Evolutionary conservation across 1,140 invertebrate genomes (phyloP), one percentile per base, ranked within the genome.

Genomic region (Calosoma granatense): DNA sequence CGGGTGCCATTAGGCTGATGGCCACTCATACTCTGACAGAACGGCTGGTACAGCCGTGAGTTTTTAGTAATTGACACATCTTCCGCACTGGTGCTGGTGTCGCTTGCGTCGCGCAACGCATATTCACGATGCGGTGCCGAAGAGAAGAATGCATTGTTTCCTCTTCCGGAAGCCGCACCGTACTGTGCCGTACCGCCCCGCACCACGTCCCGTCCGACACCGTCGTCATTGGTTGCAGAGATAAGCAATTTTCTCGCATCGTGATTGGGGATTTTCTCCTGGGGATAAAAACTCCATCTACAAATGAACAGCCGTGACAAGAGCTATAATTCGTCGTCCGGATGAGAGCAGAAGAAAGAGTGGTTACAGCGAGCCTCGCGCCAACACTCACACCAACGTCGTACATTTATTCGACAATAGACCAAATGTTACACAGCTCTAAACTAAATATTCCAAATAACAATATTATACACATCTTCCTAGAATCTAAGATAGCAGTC

Each of bases 251-350:
- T 81, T 81, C 80, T 80, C 77, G 78, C 76, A 77, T 81, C 79
- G 78, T 82, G 80, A 82, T 82, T 82, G 80, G 79, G 79, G 78
- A 76, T 76, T 74, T 75, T 76, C 80, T 76, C 80, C 66, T 65
- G 80, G 80, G 80, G 76, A 76, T 77, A 79, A 79, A 80, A 82
- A 81, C 80, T 81, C 80, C 79, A 82, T 81, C 80, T 81, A 82
- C 80, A 82, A 81, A 82, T 82, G 80, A 82, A 82, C 80, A 80
- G 75, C 76, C 80, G 79, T 82, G 80, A 82, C 80, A 81, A 81
- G 80, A 77, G 79, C 79, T 76, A 82, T 82, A 82, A 82, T 82
- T 82, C 78, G 76, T 80, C 72, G 71, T 26, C 62, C 60, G 62
- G 63, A 62, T 63, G 65, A 64, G 65, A 66, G 52, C 63, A 63